Conservation (phyloP, 2,113 vertebrate species). For the Pollimyrus isidori region DNA sequence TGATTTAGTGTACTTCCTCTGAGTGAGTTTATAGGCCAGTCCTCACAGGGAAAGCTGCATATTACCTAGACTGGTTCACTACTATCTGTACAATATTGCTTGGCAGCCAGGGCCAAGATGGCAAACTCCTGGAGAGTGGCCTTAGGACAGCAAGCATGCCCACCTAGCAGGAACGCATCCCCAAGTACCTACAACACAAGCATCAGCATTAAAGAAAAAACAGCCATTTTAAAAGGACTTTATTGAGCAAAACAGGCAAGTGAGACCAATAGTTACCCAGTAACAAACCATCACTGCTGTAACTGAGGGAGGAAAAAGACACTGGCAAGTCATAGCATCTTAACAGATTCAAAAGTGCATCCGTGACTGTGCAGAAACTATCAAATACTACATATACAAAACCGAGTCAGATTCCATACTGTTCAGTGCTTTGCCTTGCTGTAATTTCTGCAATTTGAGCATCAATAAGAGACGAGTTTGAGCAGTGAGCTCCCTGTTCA, state of each 20-base stretch:
- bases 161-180: not conserved
- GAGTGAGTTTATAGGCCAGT: not conserved
- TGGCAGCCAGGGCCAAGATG: conserved; percentile 45
- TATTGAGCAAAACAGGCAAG: conserved; percentile 35
- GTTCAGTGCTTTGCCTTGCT: not conserved
- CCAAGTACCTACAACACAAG: not conserved
- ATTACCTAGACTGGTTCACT: conserved; percentile 41
- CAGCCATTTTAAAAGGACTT: conserved; percentile 36
- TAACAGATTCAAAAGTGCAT: not conserved
- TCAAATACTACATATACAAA: not conserved
- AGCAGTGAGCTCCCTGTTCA: not conserved
- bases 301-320: not conserved
- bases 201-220: not conserved
- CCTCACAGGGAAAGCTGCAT: not conserved
- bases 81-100: conserved; percentile 42
- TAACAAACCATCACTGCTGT: not conserved
- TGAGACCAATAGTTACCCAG: conserved; percentile 1
- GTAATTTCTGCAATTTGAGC: not conserved
- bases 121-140: conserved; percentile 38
- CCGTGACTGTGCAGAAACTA: not conserved
- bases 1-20: not conserved
- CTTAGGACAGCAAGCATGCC: conserved; percentile 28
- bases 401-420: not conserved
- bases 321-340: not conserved
- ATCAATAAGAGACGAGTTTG: not conserved